A percentile compares a stretch with the other conserved stretches of the same genome.
phyloP scores from a whole-genome alignment of 2,888 invertebrate species.

The Pollenia angustigena region DNA sequence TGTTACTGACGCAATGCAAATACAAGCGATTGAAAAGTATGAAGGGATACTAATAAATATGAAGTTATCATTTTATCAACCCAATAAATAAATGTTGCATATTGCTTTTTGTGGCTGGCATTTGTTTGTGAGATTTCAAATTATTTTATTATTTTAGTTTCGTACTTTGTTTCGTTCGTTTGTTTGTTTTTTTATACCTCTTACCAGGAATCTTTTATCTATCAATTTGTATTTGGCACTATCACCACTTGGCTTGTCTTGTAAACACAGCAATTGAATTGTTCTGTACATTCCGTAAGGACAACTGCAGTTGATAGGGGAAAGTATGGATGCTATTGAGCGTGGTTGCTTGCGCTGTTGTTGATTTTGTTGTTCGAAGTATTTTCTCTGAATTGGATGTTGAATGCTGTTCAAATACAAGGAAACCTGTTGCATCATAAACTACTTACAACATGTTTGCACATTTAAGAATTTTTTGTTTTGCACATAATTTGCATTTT shows the following conservation, averaged over 20 bases:
- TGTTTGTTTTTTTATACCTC: neutral
- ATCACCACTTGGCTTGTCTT: slow-evolving; percentile 59
- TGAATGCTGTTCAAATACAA: slow-evolving; percentile 11
- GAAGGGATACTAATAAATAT: neutral
- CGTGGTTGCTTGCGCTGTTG: slow-evolving; percentile 36
- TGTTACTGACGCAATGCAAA: slow-evolving; percentile 43
- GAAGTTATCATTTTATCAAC: slow-evolving; percentile 37
- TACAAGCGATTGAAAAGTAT: neutral
- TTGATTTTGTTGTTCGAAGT: slow-evolving; percentile 41
- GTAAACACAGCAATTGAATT: neutral
- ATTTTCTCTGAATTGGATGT: slow-evolving; percentile 22
- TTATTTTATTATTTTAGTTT: slow-evolving; percentile 52
- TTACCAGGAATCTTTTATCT: slow-evolving; percentile 76
- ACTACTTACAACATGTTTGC: neutral
- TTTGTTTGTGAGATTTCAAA: slow-evolving; percentile 65
- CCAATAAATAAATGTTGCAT: slow-evolving; percentile 71
- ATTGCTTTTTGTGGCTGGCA: slow-evolving; percentile 72
- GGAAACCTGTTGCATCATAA: slow-evolving; percentile 46
- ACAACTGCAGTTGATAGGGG: slow-evolving; percentile 63
- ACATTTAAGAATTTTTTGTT: neutral
- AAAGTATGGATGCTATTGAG: slow-evolving; percentile 27
- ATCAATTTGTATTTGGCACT: slow-evolving; percentile 82
- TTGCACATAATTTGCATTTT: neutral
- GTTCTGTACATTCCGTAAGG: neutral
- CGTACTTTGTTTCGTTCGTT: neutral